Percentiles rank a stretch among this genome's conserved stretches.
Conservation (phyloP, 2,797 vertebrate species). For the Neoniphon sammara region DNA sequence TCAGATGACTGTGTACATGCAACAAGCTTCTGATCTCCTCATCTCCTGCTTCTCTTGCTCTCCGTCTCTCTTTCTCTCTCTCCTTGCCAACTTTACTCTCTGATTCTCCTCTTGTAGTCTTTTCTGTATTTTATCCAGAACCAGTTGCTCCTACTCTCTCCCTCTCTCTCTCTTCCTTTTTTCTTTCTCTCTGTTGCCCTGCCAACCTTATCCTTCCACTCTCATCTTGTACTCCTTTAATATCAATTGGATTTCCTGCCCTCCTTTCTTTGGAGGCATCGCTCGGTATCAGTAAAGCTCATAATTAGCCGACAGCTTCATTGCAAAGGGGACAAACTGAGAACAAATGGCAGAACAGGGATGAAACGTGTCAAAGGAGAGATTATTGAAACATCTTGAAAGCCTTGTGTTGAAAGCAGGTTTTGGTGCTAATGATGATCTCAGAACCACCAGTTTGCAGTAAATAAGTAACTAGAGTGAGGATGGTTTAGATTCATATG, state of each 20-base stretch:
- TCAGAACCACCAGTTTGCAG: not conserved
- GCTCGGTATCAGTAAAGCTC: constrained; percentile 5
- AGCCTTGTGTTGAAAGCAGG: not conserved
- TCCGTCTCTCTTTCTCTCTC: not conserved
- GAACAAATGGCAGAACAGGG: not conserved
- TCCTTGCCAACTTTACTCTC: not conserved
- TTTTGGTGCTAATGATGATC: not conserved
- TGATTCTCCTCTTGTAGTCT: not conserved
- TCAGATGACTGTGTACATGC: constrained; percentile 9
- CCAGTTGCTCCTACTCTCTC: not conserved
- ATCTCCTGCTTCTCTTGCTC: not conserved
- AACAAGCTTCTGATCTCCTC: not conserved
- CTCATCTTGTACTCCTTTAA: constrained; percentile 19
- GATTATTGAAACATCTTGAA: not conserved
- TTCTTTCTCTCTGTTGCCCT: not conserved
- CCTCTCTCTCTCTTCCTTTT: constrained; percentile 1
- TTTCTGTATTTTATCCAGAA: not conserved
- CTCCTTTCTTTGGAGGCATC: constrained; percentile 22
- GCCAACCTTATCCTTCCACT: constrained; percentile 4
- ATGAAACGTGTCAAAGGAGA: not conserved
- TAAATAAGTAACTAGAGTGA: not conserved
- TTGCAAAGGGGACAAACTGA: constrained; percentile 4
- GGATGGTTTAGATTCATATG: not conserved
- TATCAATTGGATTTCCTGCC: constrained; percentile 31
- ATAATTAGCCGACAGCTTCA: constrained; percentile 21